These are phyloP conservation scores for Callimorpha dominula DNA, from an alignment of 2,888 invertebrate genomes.

Conservation along the genomic window DNA sequence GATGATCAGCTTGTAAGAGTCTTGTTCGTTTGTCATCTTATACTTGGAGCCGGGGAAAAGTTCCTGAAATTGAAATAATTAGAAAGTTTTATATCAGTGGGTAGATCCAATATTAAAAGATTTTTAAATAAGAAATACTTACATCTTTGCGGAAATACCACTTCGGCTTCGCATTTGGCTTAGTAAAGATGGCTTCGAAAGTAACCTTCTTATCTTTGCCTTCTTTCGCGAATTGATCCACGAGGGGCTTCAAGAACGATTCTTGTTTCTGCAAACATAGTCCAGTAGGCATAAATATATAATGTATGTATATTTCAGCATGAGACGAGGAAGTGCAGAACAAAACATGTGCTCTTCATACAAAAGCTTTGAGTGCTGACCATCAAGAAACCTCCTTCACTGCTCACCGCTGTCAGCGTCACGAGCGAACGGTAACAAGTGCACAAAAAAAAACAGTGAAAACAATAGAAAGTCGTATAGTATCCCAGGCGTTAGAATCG, in stretches of 20 bases:
- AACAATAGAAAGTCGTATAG: slow-evolving; percentile 67
- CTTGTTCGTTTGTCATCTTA: slow-evolving; percentile 97
- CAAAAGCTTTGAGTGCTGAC: slow-evolving; percentile 80
- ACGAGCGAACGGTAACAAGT: slow-evolving; percentile 64
- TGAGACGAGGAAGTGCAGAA: slow-evolving; percentile 64
- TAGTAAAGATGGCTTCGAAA: slow-evolving; percentile 98
- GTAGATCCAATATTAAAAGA: neutral
- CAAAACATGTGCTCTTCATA: slow-evolving; percentile 82
- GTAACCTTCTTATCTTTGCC: slow-evolving; percentile 98
- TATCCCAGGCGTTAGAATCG: slow-evolving; percentile 81
- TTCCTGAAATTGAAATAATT: slow-evolving; percentile 87
- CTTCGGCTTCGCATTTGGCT: slow-evolving; percentile 97
- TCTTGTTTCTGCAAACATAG: slow-evolving; percentile 93
- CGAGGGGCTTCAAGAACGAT: slow-evolving; percentile 96
- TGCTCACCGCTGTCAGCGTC: slow-evolving; percentile 68
- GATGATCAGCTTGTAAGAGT: slow-evolving; percentile 96
- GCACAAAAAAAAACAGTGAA: slow-evolving; percentile 70
- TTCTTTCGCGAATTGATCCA: slow-evolving; percentile 97
- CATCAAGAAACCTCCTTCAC: slow-evolving; percentile 65
- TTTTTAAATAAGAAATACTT: slow-evolving; percentile 79
- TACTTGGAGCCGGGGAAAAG: slow-evolving; percentile 98
- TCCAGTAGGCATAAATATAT: slow-evolving; percentile 41
- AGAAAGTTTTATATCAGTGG: neutral
- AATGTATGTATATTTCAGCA: slow-evolving; percentile 15
- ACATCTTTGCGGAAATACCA: slow-evolving; percentile 97